These are phyloP conservation scores for Coenonympha glycerion DNA, from an alignment of 2,888 invertebrate species.

Conservation along the genomic window DNA sequence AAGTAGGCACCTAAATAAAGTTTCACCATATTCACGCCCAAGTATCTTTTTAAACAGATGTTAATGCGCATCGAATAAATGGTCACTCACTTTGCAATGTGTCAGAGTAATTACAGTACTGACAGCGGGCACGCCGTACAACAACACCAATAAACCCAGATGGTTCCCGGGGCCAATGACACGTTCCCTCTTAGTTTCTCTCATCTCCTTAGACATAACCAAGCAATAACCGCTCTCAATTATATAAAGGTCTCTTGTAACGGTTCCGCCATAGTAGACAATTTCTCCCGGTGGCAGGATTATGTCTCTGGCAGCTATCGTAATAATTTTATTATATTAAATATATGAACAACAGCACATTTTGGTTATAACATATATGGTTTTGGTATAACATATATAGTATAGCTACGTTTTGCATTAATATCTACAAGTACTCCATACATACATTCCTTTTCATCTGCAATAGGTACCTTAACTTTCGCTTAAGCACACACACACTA, in stretches of 20 bases:
- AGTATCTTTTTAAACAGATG: conserved; percentile 15
- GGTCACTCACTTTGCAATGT: conserved; percentile 63
- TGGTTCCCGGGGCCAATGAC: conserved; percentile 66
- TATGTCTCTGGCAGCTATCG: conserved; percentile 56
- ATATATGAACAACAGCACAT: too few relatives aligned
- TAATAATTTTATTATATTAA: background rate
- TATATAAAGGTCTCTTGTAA: conserved; percentile 70
- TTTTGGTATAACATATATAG: too few relatives aligned
- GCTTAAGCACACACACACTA: background rate
- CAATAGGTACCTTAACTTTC: too few relatives aligned
- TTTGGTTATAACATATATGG: too few relatives aligned
- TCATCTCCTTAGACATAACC: conserved; percentile 51
- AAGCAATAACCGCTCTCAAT: conserved; percentile 71
- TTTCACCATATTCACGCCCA: background rate
- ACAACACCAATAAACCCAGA: conserved; percentile 62
- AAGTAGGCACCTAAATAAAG: too few relatives aligned
- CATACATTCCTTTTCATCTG: too few relatives aligned
- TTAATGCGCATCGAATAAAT: conserved; percentile 13
- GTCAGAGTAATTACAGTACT: conserved; percentile 69
- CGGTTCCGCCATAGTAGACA: conserved; percentile 70
- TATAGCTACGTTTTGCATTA: too few relatives aligned
- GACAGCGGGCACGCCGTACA: conserved; percentile 68
- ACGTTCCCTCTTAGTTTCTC: conserved; percentile 47
- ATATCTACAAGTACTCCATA: too few relatives aligned
- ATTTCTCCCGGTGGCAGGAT: conserved; percentile 72